A percentile compares a stretch with the other conserved stretches of the same genome.
phyloP scores from a whole-genome alignment of 1,140 invertebrate genomes.

The Eupeodes corollae region DNA sequence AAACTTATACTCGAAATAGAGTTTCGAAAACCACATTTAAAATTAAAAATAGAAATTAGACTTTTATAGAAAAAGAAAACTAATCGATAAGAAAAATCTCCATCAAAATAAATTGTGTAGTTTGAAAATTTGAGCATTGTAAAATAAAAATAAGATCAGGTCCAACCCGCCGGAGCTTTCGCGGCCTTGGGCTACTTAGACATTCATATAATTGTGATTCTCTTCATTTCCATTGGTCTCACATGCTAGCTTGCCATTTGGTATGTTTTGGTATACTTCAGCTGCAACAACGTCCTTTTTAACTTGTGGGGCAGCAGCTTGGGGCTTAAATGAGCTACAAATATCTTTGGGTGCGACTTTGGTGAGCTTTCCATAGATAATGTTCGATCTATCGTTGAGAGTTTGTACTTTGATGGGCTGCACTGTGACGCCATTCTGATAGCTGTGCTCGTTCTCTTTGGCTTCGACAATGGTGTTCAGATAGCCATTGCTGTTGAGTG shows the following conservation, averaged over 20 bases:
- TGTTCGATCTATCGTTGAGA: conserved; percentile 25
- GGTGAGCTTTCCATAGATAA: conserved; percentile 31
- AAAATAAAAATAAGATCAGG: background rate
- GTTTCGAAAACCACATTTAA: too few relatives aligned
- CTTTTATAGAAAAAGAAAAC: too few relatives aligned
- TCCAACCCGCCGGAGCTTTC: background rate
- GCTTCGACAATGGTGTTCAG: conserved; percentile 33
- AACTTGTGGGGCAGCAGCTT: conserved; percentile 20
- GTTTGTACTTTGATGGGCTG: conserved; percentile 28
- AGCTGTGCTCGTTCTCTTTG: conserved; percentile 24
- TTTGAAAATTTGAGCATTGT: background rate
- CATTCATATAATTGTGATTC: conserved; percentile 35
- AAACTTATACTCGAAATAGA: too few relatives aligned
- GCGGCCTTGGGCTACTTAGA: conserved; percentile 9
- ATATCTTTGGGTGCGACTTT: conserved; percentile 12
- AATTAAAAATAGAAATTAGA: too few relatives aligned
- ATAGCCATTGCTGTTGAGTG: conserved; percentile 25
- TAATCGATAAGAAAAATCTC: too few relatives aligned
- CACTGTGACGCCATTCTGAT: conserved; percentile 19
- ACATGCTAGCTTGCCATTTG: background rate
- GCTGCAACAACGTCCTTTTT: conserved; percentile 24
- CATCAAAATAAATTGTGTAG: too few relatives aligned
- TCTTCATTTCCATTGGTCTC: conserved; percentile 2
- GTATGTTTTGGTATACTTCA: conserved; percentile 33
- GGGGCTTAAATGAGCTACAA: conserved; percentile 34